These are phyloP conservation scores for Calliopsis andreniformis DNA, from an alignment of 1,140 invertebrate genomes.

Conservation along the genomic window DNA sequence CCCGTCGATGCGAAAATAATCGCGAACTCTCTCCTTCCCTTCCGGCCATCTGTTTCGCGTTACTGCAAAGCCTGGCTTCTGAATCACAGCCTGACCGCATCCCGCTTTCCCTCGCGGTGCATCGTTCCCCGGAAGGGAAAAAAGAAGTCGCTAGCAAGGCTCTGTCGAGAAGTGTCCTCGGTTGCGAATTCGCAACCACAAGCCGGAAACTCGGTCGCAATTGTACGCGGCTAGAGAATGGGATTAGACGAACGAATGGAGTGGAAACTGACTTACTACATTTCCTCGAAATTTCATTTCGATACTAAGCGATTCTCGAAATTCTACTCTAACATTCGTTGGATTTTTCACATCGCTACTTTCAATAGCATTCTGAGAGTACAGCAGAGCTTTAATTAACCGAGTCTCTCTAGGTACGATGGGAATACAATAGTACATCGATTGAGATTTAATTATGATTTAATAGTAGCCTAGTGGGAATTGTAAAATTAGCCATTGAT, in stretches of 20 bases:
- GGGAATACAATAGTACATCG: no score
- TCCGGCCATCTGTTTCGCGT: conserved; percentile 28
- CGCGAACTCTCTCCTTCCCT: not conserved
- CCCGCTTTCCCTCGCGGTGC: not conserved
- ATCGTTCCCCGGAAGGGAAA: no score
- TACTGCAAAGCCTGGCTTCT: not conserved
- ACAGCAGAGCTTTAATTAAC: no score
- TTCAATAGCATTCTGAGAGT: no score
- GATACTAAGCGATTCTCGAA: not conserved
- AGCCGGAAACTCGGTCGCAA: not conserved
- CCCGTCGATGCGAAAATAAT: conserved; percentile 31
- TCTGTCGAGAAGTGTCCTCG: not conserved
- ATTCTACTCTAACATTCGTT: no score
- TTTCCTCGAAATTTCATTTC: conserved; percentile 7
- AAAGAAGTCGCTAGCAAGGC: conserved; percentile 9
- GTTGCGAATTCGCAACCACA: conserved; percentile 9
- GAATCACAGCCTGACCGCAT: not conserved
- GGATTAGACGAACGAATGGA: not conserved
- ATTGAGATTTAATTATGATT: no score
- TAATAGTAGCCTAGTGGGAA: no score
- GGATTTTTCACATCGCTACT: no score
- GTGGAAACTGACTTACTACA: conserved; percentile 1
- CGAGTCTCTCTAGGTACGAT: no score
- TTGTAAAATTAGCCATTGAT: no score
- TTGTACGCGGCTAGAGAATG: not conserved